Percentiles rank a stretch among this genome's conserved stretches.
These are phyloP conservation scores for Andrena praecox DNA, from an alignment of 2,888 invertebrate genomes.

Conservation along the genomic window DNA sequence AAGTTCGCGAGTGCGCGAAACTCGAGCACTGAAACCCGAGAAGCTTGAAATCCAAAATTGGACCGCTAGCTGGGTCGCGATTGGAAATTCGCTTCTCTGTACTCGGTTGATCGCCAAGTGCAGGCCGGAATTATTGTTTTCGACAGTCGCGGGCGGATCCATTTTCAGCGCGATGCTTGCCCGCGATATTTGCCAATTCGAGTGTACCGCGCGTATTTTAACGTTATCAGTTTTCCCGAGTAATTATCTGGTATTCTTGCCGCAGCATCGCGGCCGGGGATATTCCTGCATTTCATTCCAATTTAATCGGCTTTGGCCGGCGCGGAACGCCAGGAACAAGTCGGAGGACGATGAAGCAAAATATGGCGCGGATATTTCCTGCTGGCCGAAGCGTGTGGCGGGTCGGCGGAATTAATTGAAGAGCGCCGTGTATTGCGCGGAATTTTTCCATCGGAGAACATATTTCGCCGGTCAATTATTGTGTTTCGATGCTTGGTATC, in stretches of 20 bases:
- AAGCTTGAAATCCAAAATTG: conserved; percentile 39
- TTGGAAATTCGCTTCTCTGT: conserved; percentile 15
- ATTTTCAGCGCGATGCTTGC: background rate
- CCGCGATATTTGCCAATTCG: background rate
- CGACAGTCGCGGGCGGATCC: conserved; percentile 2
- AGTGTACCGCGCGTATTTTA: background rate
- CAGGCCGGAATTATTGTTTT: background rate
- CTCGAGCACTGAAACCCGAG: conserved; percentile 33
- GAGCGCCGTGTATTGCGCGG: background rate
- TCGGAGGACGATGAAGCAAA: conserved; percentile 27
- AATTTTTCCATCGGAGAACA: conserved; percentile 15
- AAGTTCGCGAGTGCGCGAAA: conserved; percentile 16
- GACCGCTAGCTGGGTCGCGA: conserved; percentile 7
- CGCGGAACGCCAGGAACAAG: background rate
- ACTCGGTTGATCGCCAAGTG: background rate
- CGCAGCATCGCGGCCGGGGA: background rate
- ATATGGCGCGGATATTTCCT: conserved; percentile 26
- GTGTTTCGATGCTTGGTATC: background rate
- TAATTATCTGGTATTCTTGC: background rate
- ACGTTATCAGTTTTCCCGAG: background rate
- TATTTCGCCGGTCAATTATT: background rate
- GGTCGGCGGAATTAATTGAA: conserved; percentile 41
- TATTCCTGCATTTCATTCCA: conserved; percentile 2
- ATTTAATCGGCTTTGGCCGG: conserved; percentile 15
- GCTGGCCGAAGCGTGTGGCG: background rate